These are phyloP conservation scores for Xiphias gladius DNA, from an alignment of 2,113 vertebrate genomes.

Conservation along the genomic window DNA sequence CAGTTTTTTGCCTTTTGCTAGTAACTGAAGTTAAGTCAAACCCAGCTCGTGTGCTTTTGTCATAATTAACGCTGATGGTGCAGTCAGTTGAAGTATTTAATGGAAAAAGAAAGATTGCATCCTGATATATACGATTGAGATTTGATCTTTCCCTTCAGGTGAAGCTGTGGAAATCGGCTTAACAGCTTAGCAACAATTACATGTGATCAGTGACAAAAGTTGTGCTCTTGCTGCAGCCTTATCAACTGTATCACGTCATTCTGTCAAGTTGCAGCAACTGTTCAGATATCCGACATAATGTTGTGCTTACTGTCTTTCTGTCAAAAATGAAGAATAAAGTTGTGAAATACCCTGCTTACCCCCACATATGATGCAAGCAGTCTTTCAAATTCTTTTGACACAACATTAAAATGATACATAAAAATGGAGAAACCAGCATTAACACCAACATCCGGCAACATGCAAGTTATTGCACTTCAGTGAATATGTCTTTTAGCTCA, in stretches of 20 bases:
- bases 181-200: conserved; percentile 60
- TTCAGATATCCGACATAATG: background rate
- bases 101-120: background rate
- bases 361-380: conserved; percentile 1
- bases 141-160: conserved; percentile 57
- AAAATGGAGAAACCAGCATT: background rate
- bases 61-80: background rate
- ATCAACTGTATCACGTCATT: conserved; percentile 25
- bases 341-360: conserved; percentile 18
- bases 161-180: conserved; percentile 44
- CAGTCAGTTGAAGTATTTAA: conserved; percentile 15
- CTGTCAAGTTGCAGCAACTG: conserved; percentile 8
- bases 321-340: background rate
- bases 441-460: background rate
- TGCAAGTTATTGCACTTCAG: background rate
- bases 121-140: conserved; percentile 28
- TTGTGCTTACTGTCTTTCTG: background rate
- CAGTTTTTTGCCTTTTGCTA: background rate
- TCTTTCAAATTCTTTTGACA: conserved; percentile 14
- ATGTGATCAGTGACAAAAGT: conserved; percentile 50
- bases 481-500: background rate
- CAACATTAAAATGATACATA: background rate
- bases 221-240: conserved; percentile 25
- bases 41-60: conserved; percentile 10
- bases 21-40: background rate